Percentiles rank a stretch among this genome's conserved stretches.
Conservation (phyloP, 2,113 vertebrate genomes). For the Falcunculus frontatus region DNA sequence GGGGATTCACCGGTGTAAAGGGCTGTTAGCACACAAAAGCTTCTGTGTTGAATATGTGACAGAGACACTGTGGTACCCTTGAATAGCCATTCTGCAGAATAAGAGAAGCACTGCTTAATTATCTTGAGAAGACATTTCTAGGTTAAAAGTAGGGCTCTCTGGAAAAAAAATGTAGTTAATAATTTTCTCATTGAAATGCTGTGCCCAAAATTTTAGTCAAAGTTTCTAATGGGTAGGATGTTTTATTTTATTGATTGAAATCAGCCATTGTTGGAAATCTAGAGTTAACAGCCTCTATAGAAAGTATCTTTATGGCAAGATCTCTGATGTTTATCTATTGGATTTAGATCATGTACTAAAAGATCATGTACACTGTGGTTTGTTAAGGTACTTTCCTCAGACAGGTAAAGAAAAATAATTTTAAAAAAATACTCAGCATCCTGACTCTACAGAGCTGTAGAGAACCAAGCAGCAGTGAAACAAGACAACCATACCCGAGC, state of each 20-base stretch:
- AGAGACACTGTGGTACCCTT: background rate
- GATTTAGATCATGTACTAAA: background rate
- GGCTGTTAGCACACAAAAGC: background rate
- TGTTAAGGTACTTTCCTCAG: background rate
- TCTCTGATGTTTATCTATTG: background rate
- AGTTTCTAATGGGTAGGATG: background rate
- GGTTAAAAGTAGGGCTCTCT: background rate
- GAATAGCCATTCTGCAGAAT: background rate
- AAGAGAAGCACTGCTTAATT: background rate
- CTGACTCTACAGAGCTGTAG: background rate
- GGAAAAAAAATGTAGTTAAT: background rate
- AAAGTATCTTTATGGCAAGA: background rate
- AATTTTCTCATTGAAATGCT: background rate
- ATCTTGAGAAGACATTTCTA: background rate
- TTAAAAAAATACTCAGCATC: background rate
- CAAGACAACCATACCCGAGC: background rate
- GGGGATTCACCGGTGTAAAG: accelerated
- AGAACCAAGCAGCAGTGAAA: background rate
- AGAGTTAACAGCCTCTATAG: background rate
- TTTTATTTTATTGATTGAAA: background rate
- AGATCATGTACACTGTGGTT: background rate
- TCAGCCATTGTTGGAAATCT: background rate
- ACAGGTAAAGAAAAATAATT: background rate
- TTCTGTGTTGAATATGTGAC: background rate
- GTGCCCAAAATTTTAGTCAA: background rate